These are phyloP conservation scores for Diplodus sargus DNA, from an alignment of 2,797 vertebrate species.

Conservation along the genomic window DNA sequence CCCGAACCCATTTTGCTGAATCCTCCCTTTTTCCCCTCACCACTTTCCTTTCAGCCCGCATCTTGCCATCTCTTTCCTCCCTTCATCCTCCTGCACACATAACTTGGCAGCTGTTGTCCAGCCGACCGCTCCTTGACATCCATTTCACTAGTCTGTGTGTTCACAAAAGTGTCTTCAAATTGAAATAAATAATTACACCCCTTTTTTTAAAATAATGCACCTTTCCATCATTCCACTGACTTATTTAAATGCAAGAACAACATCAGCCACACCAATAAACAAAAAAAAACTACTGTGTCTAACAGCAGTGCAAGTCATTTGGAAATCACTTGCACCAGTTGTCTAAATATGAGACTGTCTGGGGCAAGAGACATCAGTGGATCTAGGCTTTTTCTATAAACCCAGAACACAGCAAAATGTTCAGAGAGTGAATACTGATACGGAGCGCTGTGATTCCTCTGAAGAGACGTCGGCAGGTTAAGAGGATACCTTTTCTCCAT, in stretches of 20 bases:
- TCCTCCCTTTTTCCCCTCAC: slow-evolving; percentile 43
- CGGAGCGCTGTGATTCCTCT: slow-evolving; percentile 62
- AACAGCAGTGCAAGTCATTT: slow-evolving; percentile 57
- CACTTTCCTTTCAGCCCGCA: slow-evolving; percentile 37
- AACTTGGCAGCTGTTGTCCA: slow-evolving; percentile 67
- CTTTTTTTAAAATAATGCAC: slow-evolving; percentile 40
- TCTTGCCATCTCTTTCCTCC: slow-evolving; percentile 35
- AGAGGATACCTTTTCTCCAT: slow-evolving; percentile 74
- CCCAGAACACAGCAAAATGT: slow-evolving; percentile 65
- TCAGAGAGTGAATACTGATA: slow-evolving; percentile 67
- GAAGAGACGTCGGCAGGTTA: slow-evolving; percentile 76
- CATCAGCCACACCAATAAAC: neutral
- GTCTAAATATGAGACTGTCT: slow-evolving; percentile 62
- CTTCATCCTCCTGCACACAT: slow-evolving; percentile 43
- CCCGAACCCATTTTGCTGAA: slow-evolving; percentile 66
- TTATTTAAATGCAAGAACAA: slow-evolving; percentile 16
- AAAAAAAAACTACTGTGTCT: slow-evolving; percentile 38
- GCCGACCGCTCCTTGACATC: slow-evolving; percentile 63
- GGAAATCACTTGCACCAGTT: slow-evolving; percentile 61
- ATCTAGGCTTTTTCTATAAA: slow-evolving; percentile 64
- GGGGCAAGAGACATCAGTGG: slow-evolving; percentile 69
- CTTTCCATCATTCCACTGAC: slow-evolving; percentile 38
- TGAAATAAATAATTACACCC: slow-evolving; percentile 43
- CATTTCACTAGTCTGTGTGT: slow-evolving; percentile 48
- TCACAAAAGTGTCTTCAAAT: slow-evolving; percentile 43